Evolutionary conservation across 2,113 vertebrate genomes (phyloP).

Genomic region (Proteles cristata): DNA sequence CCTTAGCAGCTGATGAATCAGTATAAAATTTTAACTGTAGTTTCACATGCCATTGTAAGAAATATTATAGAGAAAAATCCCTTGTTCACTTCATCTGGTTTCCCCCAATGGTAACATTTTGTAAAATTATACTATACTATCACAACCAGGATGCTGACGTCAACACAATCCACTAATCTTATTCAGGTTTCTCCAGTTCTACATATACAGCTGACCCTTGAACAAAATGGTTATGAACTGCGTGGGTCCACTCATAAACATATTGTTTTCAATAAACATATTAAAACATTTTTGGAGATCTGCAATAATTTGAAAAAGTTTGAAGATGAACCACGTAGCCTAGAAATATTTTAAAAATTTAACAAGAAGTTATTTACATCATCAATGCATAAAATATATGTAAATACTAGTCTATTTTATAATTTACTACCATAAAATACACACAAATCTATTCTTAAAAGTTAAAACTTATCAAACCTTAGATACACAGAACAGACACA

Average conservation of each 20-base stretch:
- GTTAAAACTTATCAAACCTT: background rate
- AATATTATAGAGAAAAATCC: background rate
- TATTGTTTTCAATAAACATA: background rate
- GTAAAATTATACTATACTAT: background rate
- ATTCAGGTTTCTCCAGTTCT: background rate
- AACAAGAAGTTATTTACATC: background rate
- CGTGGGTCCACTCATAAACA: background rate
- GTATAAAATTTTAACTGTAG: background rate
- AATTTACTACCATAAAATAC: background rate
- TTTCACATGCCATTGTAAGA: background rate
- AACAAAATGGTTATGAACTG: background rate
- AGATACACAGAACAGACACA: background rate
- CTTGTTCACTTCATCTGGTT: constrained; percentile 1
- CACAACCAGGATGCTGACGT: background rate
- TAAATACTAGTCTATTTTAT: background rate
- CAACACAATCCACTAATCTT: background rate
- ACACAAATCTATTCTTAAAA: background rate
- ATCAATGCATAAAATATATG: background rate
- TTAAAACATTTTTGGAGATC: background rate
- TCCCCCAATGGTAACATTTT: background rate
- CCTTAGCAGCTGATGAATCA: constrained; percentile 2
- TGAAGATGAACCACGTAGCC: background rate
- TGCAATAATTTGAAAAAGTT: background rate
- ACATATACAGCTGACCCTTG: background rate
- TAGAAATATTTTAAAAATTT: background rate